phyloP scores from a whole-genome alignment of 2,113 vertebrate species.

The Nerophis lumbriciformis region DNA sequence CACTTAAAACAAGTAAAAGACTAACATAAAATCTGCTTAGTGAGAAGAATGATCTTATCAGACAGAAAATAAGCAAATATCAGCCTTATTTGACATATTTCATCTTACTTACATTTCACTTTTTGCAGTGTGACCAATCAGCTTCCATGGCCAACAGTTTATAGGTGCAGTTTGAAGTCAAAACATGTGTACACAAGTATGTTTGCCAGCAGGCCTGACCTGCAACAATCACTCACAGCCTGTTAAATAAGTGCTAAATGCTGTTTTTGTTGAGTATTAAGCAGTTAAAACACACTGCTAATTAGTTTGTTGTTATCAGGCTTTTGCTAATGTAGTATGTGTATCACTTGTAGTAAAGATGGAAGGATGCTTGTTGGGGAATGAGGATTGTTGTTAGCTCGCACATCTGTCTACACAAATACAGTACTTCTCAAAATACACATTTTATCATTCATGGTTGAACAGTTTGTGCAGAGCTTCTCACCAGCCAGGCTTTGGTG shows the following conservation, averaged over 20 bases:
- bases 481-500: too few species aligned
- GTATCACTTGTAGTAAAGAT: background rate
- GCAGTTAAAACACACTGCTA: conserved; percentile 7
- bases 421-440: too few species aligned
- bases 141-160: conserved; percentile 63
- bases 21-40: too few species aligned
- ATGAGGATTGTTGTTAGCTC: conserved; percentile 9
- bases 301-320: conserved; percentile 24
- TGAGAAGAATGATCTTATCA: too few species aligned
- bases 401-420: too few species aligned
- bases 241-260: conserved; percentile 28
- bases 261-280: conserved; percentile 12
- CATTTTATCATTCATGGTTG: too few species aligned
- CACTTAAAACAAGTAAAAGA: too few species aligned
- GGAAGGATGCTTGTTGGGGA: conserved; percentile 16
- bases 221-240: background rate
- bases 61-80: too few species aligned
- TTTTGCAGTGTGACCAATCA: conserved; percentile 49
- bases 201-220: conserved; percentile 42
- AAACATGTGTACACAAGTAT: conserved; percentile 68
- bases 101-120: too few species aligned
- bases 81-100: too few species aligned
- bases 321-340: background rate
- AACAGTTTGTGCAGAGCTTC: too few species aligned
- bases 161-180: conserved; percentile 72